Evolutionary conservation across 2,797 vertebrate species (phyloP), one percentile per base, ranked within the genome.

Genomic region (Oreortyx pictus): DNA sequence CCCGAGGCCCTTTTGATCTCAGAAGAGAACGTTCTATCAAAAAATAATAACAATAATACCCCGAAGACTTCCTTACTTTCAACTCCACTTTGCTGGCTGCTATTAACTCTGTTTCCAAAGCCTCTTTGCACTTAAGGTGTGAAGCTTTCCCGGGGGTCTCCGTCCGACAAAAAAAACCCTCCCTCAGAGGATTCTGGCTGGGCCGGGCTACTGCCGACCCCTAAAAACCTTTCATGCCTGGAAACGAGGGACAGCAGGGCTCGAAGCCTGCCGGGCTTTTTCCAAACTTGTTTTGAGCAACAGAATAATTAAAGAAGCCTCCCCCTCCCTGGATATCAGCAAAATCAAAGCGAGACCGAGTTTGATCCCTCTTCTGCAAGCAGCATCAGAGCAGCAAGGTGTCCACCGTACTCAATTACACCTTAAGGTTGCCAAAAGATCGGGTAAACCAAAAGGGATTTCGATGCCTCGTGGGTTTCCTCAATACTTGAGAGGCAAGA

Each of bases 1-100:
- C n/a, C 89, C 95, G 97, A 94, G 74, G 92, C 57, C 77, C 94
- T 97, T 98, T 98, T 98, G 97, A 98, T 98, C 97, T 97, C 31
- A 13, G 62, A 56, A 75, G 90, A 91, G 68, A 57, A 77, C 74
- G 37, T 92, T 89, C 74, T 76, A 67, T 78, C 88, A 85, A 84
- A 93, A n/a, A 76, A 91, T 43, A 92, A 64, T 14, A 47, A 66
- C 44, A 77, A 67, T 37, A 82, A 29, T 91, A 79, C 50, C 62
- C 67, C 46, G 46, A 91, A 78, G 77, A 31, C 68, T 88, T 79
- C 76, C 84, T 95, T 73, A 61, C 81, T 96, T 93, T 93, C 80
- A 91, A 92, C 83, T 68, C 77, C 44, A 5, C 50, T 94, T 93
- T 43, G 70, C 39, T 66, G 90, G 90, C 88, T 94, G 88, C 93